Evolutionary conservation across 2,797 vertebrate genomes (phyloP).

Genomic region (Gastrophryne carolinensis): DNA sequence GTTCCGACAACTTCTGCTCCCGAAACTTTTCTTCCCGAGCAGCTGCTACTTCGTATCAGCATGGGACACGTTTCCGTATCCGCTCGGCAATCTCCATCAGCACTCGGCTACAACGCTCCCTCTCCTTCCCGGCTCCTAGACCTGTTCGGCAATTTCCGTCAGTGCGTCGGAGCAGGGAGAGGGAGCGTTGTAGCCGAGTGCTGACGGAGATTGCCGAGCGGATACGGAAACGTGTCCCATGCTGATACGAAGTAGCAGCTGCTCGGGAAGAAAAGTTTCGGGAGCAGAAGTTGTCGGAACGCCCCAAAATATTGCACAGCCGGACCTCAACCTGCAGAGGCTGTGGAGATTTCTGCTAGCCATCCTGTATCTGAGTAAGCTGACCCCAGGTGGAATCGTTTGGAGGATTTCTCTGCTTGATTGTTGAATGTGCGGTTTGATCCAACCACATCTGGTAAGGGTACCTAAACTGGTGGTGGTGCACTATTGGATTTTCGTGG

Average conservation of each 20-base stretch:
- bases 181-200: constrained; percentile 23
- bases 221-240: constrained; percentile 49
- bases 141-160: background rate
- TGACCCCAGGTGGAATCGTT: too few species aligned
- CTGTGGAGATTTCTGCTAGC: too few species aligned
- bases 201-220: constrained; percentile 38
- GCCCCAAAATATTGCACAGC: too few species aligned
- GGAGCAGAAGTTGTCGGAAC: too few species aligned
- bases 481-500: too few species aligned
- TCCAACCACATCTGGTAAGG: too few species aligned
- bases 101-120: background rate
- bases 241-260: constrained; percentile 24
- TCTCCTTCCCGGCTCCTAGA: background rate
- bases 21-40: constrained; percentile 15
- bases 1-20: background rate
- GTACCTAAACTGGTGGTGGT: too few species aligned
- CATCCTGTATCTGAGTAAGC: too few species aligned
- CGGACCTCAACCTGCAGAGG: too few species aligned
- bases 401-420: too few species aligned
- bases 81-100: constrained; percentile 37
- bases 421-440: too few species aligned
- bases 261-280: constrained; percentile 6
- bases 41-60: constrained; percentile 25
- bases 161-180: too few species aligned
- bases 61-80: constrained; percentile 49